Conservation (phyloP, 1,140 invertebrate genomes). For the Conus betulinus region DNA sequence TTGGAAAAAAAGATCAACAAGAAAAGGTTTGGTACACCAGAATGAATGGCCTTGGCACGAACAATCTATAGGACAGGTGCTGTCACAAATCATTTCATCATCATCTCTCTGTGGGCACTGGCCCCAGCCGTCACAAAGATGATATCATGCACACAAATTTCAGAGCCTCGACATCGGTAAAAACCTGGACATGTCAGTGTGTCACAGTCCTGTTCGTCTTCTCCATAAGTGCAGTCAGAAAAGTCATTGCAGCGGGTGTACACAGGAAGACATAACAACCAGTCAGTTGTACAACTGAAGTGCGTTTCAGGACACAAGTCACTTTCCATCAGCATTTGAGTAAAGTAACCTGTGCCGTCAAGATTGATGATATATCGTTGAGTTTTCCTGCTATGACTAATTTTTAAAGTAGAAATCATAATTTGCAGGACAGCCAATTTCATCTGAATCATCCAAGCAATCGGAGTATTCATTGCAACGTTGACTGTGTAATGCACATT, state of each 20-base stretch:
- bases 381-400: not conserved
- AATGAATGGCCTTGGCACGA: conserved; percentile 12
- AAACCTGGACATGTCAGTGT: conserved; percentile 24
- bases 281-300: not conserved
- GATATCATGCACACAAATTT: conserved; percentile 16
- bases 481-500: no score
- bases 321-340: not conserved
- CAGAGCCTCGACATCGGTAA: conserved; percentile 19
- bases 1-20: not conserved
- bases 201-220: no score
- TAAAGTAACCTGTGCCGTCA: not conserved
- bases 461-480: no score
- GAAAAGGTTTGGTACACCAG: not conserved
- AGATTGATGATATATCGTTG: not conserved
- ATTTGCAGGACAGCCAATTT: no score
- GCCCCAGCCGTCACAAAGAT: not conserved
- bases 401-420: not conserved
- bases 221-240: no score
- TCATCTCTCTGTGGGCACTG: conserved; percentile 38
- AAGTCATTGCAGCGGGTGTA: no score
- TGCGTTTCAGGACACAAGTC: not conserved
- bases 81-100: conserved; percentile 35
- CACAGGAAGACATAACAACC: no score
- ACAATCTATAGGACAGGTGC: conserved; percentile 46
- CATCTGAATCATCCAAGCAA: no score